Evolutionary conservation across 2,888 invertebrate species (phyloP).

Genomic region (Xestia c-nigrum): DNA sequence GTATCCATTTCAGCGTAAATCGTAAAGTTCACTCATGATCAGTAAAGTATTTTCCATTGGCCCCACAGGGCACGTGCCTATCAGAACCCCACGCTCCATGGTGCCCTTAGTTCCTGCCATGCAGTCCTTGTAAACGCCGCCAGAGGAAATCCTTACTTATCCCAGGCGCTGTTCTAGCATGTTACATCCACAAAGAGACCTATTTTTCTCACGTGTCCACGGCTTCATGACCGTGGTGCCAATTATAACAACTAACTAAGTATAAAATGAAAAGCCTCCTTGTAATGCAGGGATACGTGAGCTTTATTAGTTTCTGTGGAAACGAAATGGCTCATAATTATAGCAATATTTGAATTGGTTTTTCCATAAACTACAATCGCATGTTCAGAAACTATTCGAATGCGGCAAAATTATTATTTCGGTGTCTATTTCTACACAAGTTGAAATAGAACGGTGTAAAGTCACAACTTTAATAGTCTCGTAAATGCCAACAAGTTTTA

Average conservation of each 20-base stretch:
- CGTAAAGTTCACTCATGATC: constrained; percentile 2
- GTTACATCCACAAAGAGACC: background rate
- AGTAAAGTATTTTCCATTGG: background rate
- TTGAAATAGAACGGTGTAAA: constrained; percentile 53
- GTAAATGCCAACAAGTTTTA: constrained; percentile 39
- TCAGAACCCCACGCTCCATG: background rate
- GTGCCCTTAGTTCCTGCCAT: background rate
- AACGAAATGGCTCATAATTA: constrained; percentile 86
- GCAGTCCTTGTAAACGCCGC: background rate
- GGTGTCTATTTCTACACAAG: constrained; percentile 71
- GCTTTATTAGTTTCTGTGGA: constrained; percentile 83
- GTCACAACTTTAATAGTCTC: constrained; percentile 41
- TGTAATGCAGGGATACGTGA: constrained; percentile 78
- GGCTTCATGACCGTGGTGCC: background rate
- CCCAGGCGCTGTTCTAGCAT: background rate
- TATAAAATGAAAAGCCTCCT: constrained; percentile 76
- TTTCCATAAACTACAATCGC: constrained; percentile 85
- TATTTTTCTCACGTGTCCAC: background rate
- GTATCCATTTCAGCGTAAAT: constrained; percentile 6
- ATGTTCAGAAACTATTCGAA: constrained; percentile 83
- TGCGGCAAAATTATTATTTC: constrained; percentile 80
- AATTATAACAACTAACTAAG: constrained; percentile 27
- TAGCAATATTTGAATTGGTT: constrained; percentile 86
- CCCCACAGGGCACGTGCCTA: background rate
- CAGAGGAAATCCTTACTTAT: background rate